Base-by-base conservation (phyloP, 2,797 vertebrate species). In the Acanthurus tractus region DNA sequence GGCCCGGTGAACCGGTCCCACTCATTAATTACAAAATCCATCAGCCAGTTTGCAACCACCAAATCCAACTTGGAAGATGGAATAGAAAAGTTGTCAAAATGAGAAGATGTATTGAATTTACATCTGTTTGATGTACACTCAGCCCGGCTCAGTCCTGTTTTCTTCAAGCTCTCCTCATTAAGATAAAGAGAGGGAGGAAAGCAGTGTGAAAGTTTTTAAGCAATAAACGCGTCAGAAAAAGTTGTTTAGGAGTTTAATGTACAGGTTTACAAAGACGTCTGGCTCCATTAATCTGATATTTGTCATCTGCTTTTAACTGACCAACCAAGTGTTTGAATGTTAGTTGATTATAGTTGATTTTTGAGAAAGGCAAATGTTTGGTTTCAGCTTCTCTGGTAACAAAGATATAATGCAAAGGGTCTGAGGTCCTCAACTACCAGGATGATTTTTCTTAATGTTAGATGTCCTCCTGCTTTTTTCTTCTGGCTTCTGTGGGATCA, bases 1-100 rank as follows among this genome's bases (percentile, higher is more conserved):
- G 54, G 63, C 29, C 72, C 25, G 64, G 57, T 49, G 71, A 82
- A 70, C 61, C 68, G 67, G 74, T 3, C 3, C 70, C 59, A 40
- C 53, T 79, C 34, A 70, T 73, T 86, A 70, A 74, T 73, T 59
- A 65, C 15, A 56, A 74, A 76, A 59, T 44, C 29, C 62, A 68
- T 68, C 76, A 54, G 50, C 62, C 55, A 55, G 57, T 81, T 68
- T 81, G 7, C 25, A 53, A 66, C 59, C 10, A 46, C 23, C 2
- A 52, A 49, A 58, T 84, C 52, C 65, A 70, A 65, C 59, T 76
- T 74, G 71, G 56, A 82, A 52, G 29, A 55, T 40, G 8, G 29
- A 63, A 38, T 52, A 34, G 25, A 74, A 45, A 59, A 42, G 36
- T 36, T 82, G 63, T 64, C 18, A 36, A 54, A 63, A 40, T 49